A percentile compares a stretch with the other conserved stretches of the same genome.
These are phyloP conservation scores for Ephestia elutella DNA, from an alignment of 1,140 invertebrate species.

Conservation along the genomic window DNA sequence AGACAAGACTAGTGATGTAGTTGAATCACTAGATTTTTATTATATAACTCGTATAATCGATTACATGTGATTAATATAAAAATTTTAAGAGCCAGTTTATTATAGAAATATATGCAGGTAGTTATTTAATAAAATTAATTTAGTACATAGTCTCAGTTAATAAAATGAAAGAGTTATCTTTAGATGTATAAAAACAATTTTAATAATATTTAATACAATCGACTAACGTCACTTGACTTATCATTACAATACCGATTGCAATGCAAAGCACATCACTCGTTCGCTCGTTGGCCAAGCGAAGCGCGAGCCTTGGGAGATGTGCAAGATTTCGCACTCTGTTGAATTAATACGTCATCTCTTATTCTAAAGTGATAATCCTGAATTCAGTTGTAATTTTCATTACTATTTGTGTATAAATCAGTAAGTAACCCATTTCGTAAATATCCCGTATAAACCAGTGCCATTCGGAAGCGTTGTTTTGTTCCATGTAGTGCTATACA, in stretches of 20 bases:
- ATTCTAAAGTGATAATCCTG: slow-evolving; percentile 50
- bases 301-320: slow-evolving; percentile 55
- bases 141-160: too few species aligned
- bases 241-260: slow-evolving; percentile 7
- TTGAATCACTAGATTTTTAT: background rate
- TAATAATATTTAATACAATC: too few species aligned
- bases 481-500: slow-evolving; percentile 60
- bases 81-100: too few species aligned
- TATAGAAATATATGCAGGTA: too few species aligned
- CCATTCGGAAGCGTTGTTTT: slow-evolving; percentile 59
- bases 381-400: slow-evolving; percentile 43
- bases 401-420: slow-evolving; percentile 47
- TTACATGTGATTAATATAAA: too few species aligned
- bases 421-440: slow-evolving; percentile 51
- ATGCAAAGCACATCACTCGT: slow-evolving; percentile 24
- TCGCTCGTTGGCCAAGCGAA: slow-evolving; percentile 54
- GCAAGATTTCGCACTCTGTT: slow-evolving; percentile 60
- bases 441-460: slow-evolving; percentile 24
- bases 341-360: slow-evolving; percentile 67
- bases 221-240: background rate
- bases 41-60: background rate
- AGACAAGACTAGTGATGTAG: background rate
- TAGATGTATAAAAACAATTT: too few species aligned
- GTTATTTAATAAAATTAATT: too few species aligned
- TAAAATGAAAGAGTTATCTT: too few species aligned